Base-by-base conservation (phyloP, 1,140 invertebrate genomes). In the Pentalonia nigronervosa region DNA sequence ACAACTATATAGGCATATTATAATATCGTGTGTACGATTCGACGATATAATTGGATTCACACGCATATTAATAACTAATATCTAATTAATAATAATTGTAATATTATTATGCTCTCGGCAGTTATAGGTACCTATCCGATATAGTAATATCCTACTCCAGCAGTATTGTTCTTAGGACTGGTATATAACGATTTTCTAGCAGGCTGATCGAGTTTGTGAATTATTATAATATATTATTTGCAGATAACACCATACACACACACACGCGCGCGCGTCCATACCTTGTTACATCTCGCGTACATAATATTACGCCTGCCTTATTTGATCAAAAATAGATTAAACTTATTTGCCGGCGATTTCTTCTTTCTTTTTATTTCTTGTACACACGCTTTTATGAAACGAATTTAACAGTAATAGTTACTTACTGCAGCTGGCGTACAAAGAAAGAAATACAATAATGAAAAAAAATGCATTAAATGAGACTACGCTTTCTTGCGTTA, bases 401-500 rank as follows among this genome's bases (percentile, higher is more conserved):
- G 41, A 36, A 83, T 30, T 86, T 76, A n/a, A 76, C 84, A 30
- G 41, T 86, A 76, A 47, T 47, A 87, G 87, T 89, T 89, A 36
- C n/a, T 36, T 36, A 89, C n/a, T 76, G 60, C 87, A 88, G n/a
- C n/a, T 30, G 86, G n/a, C 47, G 47, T 48, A 21, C 7, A 6
- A 23, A 25, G 50, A 86, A 47, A 30, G 47, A 47, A 25, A 47
- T 86, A 30, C 34, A 86, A 25, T 86, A 86, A 45, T 17, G 48
- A 23, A 89, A 34, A n/a, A 89, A 50, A 36, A 76, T 76, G n/a
- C 60, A 76, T 53, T 89, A 36, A 89, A 89, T 11, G 21, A 76
- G 14, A 89, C n/a, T 89, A 53, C 8, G 87, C 50, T 89, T 36
- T 53, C 47, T 17, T 50, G 23, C 17, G 45, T 17, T 87, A 88